phyloP scores from a whole-genome alignment of 2,113 vertebrate species.

The Pedetes capensis region DNA sequence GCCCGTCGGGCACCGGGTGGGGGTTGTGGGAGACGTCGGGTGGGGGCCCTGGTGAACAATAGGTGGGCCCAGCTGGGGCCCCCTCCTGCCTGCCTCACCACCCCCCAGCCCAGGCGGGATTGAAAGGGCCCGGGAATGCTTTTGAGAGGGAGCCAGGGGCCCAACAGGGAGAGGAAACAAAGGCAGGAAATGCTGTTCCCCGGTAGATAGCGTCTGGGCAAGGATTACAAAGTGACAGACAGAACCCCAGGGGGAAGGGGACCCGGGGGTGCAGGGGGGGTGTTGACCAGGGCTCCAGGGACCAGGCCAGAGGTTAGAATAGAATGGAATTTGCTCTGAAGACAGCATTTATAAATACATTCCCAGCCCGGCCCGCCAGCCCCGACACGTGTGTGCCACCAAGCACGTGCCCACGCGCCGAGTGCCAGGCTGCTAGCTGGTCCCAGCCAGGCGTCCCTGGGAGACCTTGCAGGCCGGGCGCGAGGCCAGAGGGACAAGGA shows the following conservation, averaged over 20 bases:
- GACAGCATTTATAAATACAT: constrained; percentile 87
- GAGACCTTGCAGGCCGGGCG: constrained; percentile 60
- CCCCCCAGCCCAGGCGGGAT: constrained; percentile 80
- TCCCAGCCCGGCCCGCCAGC: constrained; percentile 78
- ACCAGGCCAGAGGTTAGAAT: constrained; percentile 83
- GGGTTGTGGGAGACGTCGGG: constrained; percentile 76
- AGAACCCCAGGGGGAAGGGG: constrained; percentile 86
- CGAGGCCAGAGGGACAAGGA: constrained; percentile 43
- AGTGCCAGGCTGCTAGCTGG: not conserved
- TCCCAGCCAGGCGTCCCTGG: constrained; percentile 74
- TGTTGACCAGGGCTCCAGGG: constrained; percentile 75
- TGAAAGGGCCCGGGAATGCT: constrained; percentile 89
- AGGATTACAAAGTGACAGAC: constrained; percentile 88
- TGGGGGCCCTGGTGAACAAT: constrained; percentile 83
- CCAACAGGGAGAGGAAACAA: constrained; percentile 88
- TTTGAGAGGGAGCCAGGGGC: constrained; percentile 88
- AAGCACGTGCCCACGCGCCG: constrained; percentile 81
- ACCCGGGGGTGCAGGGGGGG: constrained; percentile 65
- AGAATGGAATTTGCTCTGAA: constrained; percentile 87
- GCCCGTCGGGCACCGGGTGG: constrained; percentile 72
- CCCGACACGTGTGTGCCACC: constrained; percentile 82
- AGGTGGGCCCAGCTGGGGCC: constrained; percentile 84
- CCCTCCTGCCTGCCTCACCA: constrained; percentile 77
- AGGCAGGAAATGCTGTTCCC: constrained; percentile 90
- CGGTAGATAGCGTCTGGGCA: constrained; percentile 89